Conservation (phyloP, 1,140 invertebrate genomes). For the Drosophila lini region DNA sequence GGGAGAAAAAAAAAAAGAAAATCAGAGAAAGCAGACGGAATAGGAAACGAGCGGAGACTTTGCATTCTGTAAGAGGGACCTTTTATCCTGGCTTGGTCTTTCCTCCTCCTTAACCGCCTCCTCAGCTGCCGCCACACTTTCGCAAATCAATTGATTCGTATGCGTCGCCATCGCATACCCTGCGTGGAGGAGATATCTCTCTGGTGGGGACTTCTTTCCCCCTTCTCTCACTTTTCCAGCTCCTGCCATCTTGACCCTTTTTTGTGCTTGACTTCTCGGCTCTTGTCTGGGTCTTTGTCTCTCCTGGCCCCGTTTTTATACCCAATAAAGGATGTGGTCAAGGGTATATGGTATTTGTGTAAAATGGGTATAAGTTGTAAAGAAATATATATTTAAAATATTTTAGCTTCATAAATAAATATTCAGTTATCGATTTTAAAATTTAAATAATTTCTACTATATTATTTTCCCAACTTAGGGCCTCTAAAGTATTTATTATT, state of each 20-base stretch:
- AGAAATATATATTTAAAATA: neutral
- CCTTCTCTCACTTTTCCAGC: slow-evolving; percentile 16
- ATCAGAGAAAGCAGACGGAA: slow-evolving; percentile 14
- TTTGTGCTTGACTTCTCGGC: slow-evolving; percentile 76
- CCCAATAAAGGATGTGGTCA: neutral
- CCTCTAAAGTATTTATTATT: neutral
- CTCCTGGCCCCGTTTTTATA: slow-evolving; percentile 17
- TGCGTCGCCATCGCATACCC: slow-evolving; percentile 58
- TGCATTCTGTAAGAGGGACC: slow-evolving; percentile 57
- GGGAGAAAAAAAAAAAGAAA: neutral
- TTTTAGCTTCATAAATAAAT: too few relatives aligned
- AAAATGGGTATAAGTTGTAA: neutral
- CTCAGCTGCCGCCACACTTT: slow-evolving; percentile 5
- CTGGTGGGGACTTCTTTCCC: neutral
- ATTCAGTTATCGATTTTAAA: too few relatives aligned
- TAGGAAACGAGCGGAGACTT: slow-evolving; percentile 51
- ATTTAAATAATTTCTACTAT: neutral
- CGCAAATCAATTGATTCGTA: slow-evolving; percentile 78
- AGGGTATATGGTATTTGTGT: neutral
- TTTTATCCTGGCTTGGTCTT: slow-evolving; percentile 29
- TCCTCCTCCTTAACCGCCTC: neutral
- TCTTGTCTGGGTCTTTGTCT: slow-evolving; percentile 45
- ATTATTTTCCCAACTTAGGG: neutral
- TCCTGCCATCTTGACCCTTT: slow-evolving; percentile 75
- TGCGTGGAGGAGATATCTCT: slow-evolving; percentile 33